Percentiles rank a stretch among this genome's conserved stretches.
phyloP scores from a whole-genome alignment of 2,113 vertebrate species.

The Notothenia rossii region DNA sequence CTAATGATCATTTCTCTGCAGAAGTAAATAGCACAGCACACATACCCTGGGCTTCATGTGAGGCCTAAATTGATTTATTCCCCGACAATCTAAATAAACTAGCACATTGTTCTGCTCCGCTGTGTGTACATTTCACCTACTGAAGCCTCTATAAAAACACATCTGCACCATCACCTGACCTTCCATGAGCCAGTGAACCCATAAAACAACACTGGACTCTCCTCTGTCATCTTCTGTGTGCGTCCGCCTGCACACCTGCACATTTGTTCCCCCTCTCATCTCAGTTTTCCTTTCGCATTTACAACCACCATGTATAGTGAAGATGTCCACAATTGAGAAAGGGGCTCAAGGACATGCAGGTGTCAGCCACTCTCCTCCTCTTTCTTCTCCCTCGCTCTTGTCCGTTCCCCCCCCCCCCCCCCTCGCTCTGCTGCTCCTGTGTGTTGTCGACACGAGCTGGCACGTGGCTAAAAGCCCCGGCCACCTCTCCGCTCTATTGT shows the following conservation, averaged over 20 bases:
- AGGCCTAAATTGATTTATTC: slow-evolving; percentile 79
- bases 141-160: slow-evolving; percentile 32
- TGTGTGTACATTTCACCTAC: slow-evolving; percentile 38
- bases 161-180: slow-evolving; percentile 40
- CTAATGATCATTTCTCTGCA: slow-evolving; percentile 81
- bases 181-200: slow-evolving; percentile 36
- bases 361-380: slow-evolving; percentile 58
- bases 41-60: slow-evolving; percentile 72
- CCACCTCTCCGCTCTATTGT: slow-evolving; percentile 80
- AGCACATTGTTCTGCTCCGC: slow-evolving; percentile 33
- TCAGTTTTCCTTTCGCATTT: slow-evolving; percentile 35
- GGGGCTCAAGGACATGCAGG: slow-evolving; percentile 79
- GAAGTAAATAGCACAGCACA: slow-evolving; percentile 80
- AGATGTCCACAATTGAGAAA: slow-evolving; percentile 51
- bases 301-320: slow-evolving; percentile 19
- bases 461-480: slow-evolving; percentile 78
- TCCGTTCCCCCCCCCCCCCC: slow-evolving; percentile 50
- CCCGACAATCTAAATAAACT: slow-evolving; percentile 52
- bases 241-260: slow-evolving; percentile 58
- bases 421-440: slow-evolving; percentile 47
- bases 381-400: slow-evolving; percentile 49
- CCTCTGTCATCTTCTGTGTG: slow-evolving; percentile 31
- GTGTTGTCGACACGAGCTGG: slow-evolving; percentile 74
- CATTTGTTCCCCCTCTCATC: slow-evolving; percentile 41
- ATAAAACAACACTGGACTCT: slow-evolving; percentile 33